Base-by-base conservation (phyloP, 2,797 vertebrate species). In the Phylloscopus collybita region DNA sequence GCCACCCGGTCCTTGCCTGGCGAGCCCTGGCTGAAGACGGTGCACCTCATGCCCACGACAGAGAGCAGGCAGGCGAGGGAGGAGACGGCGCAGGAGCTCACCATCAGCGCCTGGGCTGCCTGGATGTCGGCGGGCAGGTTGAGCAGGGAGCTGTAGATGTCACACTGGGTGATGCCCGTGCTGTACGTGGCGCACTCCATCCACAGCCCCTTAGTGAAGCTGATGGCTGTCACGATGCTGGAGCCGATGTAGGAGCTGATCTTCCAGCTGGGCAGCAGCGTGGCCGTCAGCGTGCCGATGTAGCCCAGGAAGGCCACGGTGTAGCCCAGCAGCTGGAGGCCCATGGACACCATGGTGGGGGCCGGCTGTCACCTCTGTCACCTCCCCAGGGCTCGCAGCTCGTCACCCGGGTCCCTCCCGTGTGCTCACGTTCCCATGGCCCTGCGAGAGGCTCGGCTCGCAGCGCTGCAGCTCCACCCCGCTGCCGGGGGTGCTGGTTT, bases 101-200 rank as follows among this genome's bases (percentile, higher is more conserved):
- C 98, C 99, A 99, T 99, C 95, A 99, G 98, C 26, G 98, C 99
- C 7, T 99, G 98, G 11, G 99, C 98, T 0, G 98, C 98, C 96
- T 99, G 99, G 90, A 99, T 80, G 82, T 99, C 98, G 0, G 98
- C 30, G 1, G 98, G 97, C 88, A 99, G 97, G 36, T 98, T 98
- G 78, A 99, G 98, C 95, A 99, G 98, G 16, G 99, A 99, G 98
- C 98, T 99, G 98, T 99, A 99, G 97, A 99, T 98, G 91, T 99
- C 99, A 2, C 99, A 99, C 90, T 99, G 99, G 70, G 99, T 99
- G 97, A 98, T 98, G 20, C 99, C 99, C 0, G 99, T 99, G 98
- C 99, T 99, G 95, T 99, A 98, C 3, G 98, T 98, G 40, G 99
- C 99, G 1, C 99, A 99, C 83, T 99, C 99, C 99, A 99, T 99